Percentiles rank a stretch among this genome's conserved stretches.
These are phyloP conservation scores for Sinella curviseta DNA, from an alignment of 1,140 invertebrate genomes.

Conservation along the genomic window DNA sequence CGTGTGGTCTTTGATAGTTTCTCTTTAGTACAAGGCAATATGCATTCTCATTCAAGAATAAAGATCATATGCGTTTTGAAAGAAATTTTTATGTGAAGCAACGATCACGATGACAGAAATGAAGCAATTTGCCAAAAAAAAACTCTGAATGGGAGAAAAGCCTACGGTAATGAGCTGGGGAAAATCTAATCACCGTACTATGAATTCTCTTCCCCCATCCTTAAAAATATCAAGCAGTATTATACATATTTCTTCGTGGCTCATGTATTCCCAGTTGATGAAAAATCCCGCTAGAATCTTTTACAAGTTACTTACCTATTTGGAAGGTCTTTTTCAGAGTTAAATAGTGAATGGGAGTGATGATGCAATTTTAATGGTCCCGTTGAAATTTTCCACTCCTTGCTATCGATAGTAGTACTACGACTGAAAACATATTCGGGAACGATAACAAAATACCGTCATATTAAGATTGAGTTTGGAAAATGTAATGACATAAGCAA, in stretches of 20 bases:
- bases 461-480: not conserved
- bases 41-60: not conserved
- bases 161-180: not conserved
- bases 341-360: not conserved
- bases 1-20: too few species aligned
- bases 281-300: too few species aligned
- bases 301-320: too few species aligned
- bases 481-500: not conserved
- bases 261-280: too few species aligned
- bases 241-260: too few species aligned
- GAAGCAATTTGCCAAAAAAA: not conserved
- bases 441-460: not conserved
- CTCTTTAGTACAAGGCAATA: too few species aligned
- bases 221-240: too few species aligned
- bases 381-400: not conserved
- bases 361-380: not conserved
- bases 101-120: not conserved
- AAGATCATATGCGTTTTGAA: not conserved
- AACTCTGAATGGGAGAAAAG: not conserved
- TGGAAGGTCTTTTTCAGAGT: too few species aligned
- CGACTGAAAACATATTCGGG: not conserved
- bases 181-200: not conserved
- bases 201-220: not conserved
- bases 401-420: not conserved
- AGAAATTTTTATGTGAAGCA: conserved; percentile 3